Conservation (phyloP, 2,797 vertebrate species). For the Amblyraja radiata region DNA sequence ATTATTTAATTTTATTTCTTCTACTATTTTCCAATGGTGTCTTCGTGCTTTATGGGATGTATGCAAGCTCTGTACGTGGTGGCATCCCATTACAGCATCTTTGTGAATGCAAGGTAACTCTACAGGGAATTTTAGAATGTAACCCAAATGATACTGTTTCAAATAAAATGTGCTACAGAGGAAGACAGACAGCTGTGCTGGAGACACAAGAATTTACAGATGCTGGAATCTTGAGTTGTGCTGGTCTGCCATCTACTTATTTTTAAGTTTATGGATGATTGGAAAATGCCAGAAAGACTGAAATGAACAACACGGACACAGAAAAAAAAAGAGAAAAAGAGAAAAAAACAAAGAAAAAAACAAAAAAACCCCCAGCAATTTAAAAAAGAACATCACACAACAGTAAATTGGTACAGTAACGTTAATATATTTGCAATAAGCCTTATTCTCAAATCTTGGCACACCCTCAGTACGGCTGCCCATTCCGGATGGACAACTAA, state of each 20-base stretch:
- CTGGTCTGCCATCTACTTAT: constrained; percentile 6
- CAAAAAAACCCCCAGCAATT: too few relatives aligned
- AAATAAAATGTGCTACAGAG: background rate
- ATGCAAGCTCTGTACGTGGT: background rate
- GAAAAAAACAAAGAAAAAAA: too few relatives aligned
- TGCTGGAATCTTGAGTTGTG: background rate
- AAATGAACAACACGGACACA: background rate
- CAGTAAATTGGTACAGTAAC: too few relatives aligned
- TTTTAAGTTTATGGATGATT: background rate
- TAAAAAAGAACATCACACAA: too few relatives aligned
- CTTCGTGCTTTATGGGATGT: too few relatives aligned
- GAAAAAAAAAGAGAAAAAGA: too few relatives aligned
- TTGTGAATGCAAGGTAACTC: background rate
- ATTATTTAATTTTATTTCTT: background rate
- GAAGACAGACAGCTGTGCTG: background rate
- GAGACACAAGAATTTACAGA: too few relatives aligned
- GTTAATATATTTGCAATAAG: too few relatives aligned
- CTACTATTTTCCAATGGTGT: background rate
- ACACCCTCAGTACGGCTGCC: too few relatives aligned
- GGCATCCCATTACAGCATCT: background rate
- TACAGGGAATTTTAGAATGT: constrained; percentile 1
- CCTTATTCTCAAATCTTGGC: too few relatives aligned
- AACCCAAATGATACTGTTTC: background rate
- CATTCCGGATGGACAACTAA: too few relatives aligned
- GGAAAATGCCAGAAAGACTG: background rate